Evolutionary conservation across 2,113 vertebrate genomes (phyloP).

Genomic region (Hystrix cristata): DNA sequence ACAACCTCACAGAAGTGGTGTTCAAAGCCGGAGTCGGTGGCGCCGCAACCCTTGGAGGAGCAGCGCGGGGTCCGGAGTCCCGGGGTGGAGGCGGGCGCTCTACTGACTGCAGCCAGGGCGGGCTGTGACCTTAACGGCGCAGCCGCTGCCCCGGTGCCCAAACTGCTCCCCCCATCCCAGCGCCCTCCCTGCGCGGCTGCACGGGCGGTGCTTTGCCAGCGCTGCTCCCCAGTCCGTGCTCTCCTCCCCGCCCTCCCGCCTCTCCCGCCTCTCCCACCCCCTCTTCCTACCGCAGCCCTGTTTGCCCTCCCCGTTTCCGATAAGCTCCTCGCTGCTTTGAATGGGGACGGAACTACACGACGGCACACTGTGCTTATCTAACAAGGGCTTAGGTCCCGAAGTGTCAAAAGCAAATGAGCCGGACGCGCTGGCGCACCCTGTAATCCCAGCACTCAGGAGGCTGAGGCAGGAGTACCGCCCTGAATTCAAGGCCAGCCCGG

Average conservation of each 20-base stretch:
- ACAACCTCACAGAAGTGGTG: not conserved
- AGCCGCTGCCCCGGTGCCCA: not conserved
- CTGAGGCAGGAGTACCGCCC: not conserved
- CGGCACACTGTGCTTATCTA: not conserved
- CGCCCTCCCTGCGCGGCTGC: no score
- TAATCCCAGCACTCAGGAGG: not conserved
- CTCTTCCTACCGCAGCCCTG: not conserved
- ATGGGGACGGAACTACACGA: not conserved
- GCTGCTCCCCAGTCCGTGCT: no score
- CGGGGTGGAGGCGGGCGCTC: accelerated
- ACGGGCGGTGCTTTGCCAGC: no score
- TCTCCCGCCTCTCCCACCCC: not conserved
- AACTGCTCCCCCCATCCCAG: not conserved
- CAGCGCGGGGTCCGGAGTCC: accelerated
- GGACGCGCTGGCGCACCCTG: not conserved
- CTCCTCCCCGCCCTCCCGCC: not conserved
- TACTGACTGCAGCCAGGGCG: not conserved
- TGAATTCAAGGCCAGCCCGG: not conserved
- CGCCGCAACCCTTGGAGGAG: not conserved
- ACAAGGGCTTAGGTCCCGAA: not conserved
- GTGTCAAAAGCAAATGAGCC: not conserved
- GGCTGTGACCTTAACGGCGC: not conserved
- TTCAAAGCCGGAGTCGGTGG: no score
- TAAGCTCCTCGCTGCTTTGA: not conserved
- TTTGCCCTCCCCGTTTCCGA: not conserved